Conservation (phyloP, 2,113 vertebrate genomes). For the Poeciliopsis retropinna region DNA sequence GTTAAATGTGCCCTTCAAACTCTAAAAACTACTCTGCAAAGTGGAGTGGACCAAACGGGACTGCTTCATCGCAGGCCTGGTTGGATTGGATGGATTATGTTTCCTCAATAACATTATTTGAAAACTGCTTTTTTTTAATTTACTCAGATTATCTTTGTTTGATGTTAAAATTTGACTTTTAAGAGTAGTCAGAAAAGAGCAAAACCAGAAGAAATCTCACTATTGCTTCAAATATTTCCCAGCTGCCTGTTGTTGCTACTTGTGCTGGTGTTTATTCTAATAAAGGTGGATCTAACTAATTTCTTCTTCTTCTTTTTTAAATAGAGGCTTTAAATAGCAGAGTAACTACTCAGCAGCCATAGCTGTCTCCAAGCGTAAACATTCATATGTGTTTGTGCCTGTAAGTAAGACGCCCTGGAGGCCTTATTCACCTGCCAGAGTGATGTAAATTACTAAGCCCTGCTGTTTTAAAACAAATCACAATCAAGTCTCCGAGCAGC, state of each 20-base stretch:
- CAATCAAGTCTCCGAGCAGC: conserved; percentile 65
- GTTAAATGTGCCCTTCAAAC: background rate
- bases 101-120: background rate
- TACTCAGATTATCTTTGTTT: background rate
- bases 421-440: conserved; percentile 51
- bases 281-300: conserved; percentile 62
- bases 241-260: conserved; percentile 44
- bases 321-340: conserved; percentile 42
- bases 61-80: no score
- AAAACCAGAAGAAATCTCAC: conserved; percentile 5
- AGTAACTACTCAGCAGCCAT: conserved; percentile 42
- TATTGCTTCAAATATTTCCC: conserved; percentile 55
- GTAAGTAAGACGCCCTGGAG: conserved; percentile 53
- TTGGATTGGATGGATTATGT: background rate
- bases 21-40: background rate
- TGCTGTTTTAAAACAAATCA: conserved; percentile 69
- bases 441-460: conserved; percentile 64
- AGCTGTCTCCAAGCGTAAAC: conserved; percentile 32
- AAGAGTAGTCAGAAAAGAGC: background rate
- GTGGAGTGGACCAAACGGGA: background rate
- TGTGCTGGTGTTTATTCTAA: conserved; percentile 57
- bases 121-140: background rate
- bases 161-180: background rate
- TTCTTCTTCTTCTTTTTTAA: conserved; percentile 10
- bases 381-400: conserved; percentile 55